Base-by-base conservation (phyloP, 2,888 invertebrate species). In the Endomychus coccineus region DNA sequence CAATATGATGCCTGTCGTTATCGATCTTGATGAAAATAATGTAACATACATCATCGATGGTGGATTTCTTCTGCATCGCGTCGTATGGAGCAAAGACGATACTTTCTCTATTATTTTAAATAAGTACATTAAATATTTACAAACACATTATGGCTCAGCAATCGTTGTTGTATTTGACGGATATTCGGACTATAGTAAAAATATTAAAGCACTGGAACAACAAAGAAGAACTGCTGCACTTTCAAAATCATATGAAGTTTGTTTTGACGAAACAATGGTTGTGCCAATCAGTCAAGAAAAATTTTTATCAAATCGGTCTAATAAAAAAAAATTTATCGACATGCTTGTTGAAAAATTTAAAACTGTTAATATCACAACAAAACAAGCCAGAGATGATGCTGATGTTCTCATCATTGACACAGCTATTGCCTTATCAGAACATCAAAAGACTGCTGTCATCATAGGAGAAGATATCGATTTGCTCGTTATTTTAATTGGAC, bases 381-480 rank as follows among this genome's bases (percentile, higher is more conserved):
- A 57, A 52, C 54, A 55, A 54, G 56, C 57, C 40, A 44, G 44
- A 51, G 54, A 59, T 57, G 57, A 60, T n/a, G n/a, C n/a, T n/a
- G n/a, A 59, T 56, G 56, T 58, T 46, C 52, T 59, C 27, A 62
- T 61, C 40, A 46, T 61, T 29, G 53, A 62, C 35, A 59, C 58
- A 47, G 56, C 58, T 43, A 54, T 58, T 50, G 54, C 43, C 39
- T 38, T 39, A 51, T 55, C 52, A 27, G 29, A 51, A 45, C 42
- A 42, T 42, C 16, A 44, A 33, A 46, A 23, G 25, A 54, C 46
- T 38, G 39, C 45, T 16, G 54, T 57, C 46, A 55, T 60, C 40
- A 51, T 59, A 49, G 55, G 56, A 54, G 50, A 60, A 57, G 59
- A 62, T 50, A 55, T 58, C 23, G 55, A 61, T 57, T 52, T 60